phyloP scores from a whole-genome alignment of 37 sponge, comb jelly and placozoan genomes.

The Tethya wilhelma region DNA sequence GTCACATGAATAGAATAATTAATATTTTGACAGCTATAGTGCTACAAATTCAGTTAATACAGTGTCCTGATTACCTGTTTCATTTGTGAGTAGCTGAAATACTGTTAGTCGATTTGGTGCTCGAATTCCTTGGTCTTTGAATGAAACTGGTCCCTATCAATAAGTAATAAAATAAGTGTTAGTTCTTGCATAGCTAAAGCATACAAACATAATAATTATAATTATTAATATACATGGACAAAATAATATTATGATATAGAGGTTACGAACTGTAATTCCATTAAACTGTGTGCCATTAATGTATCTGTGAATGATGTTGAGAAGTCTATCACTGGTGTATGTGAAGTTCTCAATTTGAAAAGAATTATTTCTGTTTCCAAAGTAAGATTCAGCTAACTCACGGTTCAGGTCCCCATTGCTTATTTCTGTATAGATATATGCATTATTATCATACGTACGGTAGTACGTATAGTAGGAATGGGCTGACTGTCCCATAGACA shows the following conservation, averaged over 20 bases:
- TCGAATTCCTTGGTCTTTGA: constrained; percentile 22
- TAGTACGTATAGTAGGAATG: no score
- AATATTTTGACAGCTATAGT: no score
- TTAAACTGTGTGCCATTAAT: neutral
- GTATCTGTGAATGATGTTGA: neutral
- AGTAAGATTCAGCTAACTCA: neutral
- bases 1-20: no score
- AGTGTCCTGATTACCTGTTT: neutral
- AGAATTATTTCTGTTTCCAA: neutral
- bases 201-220: neutral
- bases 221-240: neutral
- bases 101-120: neutral
- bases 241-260: no score
- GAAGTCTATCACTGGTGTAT: neutral
- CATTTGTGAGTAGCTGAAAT: constrained; percentile 31
- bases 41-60: neutral
- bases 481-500: no score
- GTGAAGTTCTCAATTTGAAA: neutral
- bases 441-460: no score
- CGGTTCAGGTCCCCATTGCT: neutral
- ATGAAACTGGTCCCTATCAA: constrained; percentile 25
- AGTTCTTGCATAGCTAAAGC: neutral
- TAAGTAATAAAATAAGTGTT: neutral
- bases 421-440: neutral
- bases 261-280: no score